Base-by-base conservation (phyloP, 2,888 invertebrate species). In the Orgyia antiqua region DNA sequence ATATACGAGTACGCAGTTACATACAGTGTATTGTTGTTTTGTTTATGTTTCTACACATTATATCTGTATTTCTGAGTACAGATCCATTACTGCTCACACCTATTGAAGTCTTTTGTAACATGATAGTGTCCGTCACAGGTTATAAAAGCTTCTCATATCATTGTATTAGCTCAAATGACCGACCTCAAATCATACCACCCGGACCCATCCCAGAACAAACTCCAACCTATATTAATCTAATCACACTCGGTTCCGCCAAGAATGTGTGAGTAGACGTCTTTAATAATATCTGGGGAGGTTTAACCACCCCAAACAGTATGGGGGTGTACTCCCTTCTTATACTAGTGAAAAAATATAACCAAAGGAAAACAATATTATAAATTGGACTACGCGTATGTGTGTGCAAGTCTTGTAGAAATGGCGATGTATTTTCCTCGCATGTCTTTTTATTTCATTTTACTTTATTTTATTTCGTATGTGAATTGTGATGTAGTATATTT, bases 311-410 rank as follows among this genome's bases (percentile, higher is more conserved):
- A 47, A 46, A 43, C 36, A 29, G 41, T 30, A 45, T 33, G 44
- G 38, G 43, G 33, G 41, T 6, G 6, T 15, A 28, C 47, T 33
- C 51, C 44, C 35, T 47, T 42, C 39, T 68, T 67, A 70, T 68
- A 73, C 84, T 86, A 84, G 80, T 84, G 84, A 83, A 86, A 86
- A 86, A 86, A 86, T 83, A 84, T 83, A 83, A 82, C 82, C 77
- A 49, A 68, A 80, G 78, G 84, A 84, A 86, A 86, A 86, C 84
- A 86, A 86, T 86, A 86, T 86, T 86, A 86, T 86, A 86, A 86
- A 86, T 86, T 84, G 84, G 78, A 73, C 61, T 45, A 26, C 50
- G 39, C 51, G 60, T 46, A 51, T 64, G 69, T 73, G 69, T 73
- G 71, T 74, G 76, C 63, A 68, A 47, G 33, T 44, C 42, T 41